Evolutionary conservation across 2,113 vertebrate genomes (phyloP).

Genomic region (Tychaedon coryphoeus): DNA sequence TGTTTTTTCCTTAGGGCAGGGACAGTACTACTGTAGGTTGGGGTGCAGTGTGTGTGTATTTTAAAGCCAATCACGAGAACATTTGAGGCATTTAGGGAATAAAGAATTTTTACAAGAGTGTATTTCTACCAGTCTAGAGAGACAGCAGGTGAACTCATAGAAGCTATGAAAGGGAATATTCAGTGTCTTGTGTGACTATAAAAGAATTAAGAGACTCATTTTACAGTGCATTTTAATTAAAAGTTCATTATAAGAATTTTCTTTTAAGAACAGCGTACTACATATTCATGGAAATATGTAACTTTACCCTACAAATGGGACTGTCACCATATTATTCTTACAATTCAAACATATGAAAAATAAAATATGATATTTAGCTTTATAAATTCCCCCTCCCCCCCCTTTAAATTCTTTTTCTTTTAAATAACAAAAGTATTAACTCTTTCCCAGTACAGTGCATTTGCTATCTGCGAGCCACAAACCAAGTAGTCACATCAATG

Average conservation of each 20-base stretch:
- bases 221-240: slow-evolving; percentile 75
- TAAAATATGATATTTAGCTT: slow-evolving; percentile 79
- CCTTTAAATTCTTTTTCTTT: slow-evolving; percentile 29
- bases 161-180: neutral
- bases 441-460: slow-evolving; percentile 16
- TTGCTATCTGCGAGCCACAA: slow-evolving; percentile 42
- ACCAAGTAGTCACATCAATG: slow-evolving; percentile 23
- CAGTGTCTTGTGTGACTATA: neutral
- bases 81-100: neutral
- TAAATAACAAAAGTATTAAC: slow-evolving; percentile 53
- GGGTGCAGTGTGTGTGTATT: neutral
- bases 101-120: neutral
- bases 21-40: neutral
- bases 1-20: neutral
- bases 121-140: neutral
- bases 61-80: neutral
- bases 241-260: slow-evolving; percentile 58
- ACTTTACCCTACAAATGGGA: slow-evolving; percentile 70
- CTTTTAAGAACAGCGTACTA: slow-evolving; percentile 62
- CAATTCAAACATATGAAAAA: slow-evolving; percentile 78
- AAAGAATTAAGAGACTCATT: slow-evolving; percentile 39
- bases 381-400: slow-evolving; percentile 67
- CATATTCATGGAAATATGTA: slow-evolving; percentile 68
- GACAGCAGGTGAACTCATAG: neutral
- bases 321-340: slow-evolving; percentile 62